These are phyloP conservation scores for Acanthosepion pharaonis DNA, from an alignment of 2,888 invertebrate species.

Conservation along the genomic window DNA sequence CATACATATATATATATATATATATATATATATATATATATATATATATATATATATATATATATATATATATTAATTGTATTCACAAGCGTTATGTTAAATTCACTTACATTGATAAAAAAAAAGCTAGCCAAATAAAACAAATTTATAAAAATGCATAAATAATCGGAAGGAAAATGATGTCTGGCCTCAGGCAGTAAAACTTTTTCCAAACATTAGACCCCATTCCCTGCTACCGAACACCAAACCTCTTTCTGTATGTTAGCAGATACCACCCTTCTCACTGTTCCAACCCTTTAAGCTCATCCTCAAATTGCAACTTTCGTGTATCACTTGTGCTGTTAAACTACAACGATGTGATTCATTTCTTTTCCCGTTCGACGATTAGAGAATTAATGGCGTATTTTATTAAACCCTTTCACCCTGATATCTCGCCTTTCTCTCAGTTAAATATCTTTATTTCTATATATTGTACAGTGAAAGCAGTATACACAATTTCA, in stretches of 20 bases:
- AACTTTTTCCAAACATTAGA: neutral
- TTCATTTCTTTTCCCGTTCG: neutral
- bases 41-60: no score
- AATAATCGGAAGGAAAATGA: neutral
- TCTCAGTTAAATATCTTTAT: neutral
- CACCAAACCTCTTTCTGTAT: neutral
- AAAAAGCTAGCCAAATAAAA: neutral
- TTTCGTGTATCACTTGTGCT: neutral
- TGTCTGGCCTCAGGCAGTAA: neutral
- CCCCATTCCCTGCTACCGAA: neutral
- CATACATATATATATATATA: no score
- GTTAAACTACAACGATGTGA: neutral
- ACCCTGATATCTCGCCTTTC: neutral
- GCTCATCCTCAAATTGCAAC: neutral
- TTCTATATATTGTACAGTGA: no score
- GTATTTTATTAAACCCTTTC: neutral
- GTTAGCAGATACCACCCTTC: neutral
- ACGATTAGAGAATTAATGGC: neutral
- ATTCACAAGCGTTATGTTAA: neutral
- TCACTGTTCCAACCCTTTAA: neutral
- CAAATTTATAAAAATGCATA: neutral
- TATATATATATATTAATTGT: neutral
- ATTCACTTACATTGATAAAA: constrained; percentile 2
- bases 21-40: no score
- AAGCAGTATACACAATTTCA: neutral